A percentile compares a stretch with the other conserved stretches of the same genome.
phyloP scores from a whole-genome alignment of 2,888 invertebrate species.

The Drosophila merina region DNA sequence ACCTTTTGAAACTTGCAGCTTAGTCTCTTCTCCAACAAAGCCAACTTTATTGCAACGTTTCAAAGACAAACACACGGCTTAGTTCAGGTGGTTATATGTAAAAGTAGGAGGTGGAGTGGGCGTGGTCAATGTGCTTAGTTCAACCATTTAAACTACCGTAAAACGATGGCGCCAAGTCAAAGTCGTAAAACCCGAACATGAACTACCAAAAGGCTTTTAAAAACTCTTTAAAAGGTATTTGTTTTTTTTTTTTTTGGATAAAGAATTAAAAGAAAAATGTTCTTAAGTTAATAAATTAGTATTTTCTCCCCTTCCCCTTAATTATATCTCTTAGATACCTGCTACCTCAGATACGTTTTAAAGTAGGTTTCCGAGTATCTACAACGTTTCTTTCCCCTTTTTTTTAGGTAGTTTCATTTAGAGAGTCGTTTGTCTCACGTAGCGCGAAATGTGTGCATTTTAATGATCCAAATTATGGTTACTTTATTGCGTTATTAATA shows the following conservation, averaged over 20 bases:
- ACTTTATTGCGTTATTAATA: constrained; percentile 77
- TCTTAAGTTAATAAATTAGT: not conserved
- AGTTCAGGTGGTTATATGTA: not conserved
- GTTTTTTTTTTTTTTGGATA: not conserved
- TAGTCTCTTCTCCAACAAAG: too few relatives aligned
- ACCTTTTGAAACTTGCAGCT: constrained; percentile 1
- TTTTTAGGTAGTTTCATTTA: constrained; percentile 19
- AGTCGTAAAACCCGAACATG: constrained; percentile 52
- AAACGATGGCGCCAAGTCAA: constrained; percentile 39
- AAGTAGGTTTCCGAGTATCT: constrained; percentile 12
- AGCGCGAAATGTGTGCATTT: constrained; percentile 74
- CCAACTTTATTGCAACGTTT: constrained; percentile 21
- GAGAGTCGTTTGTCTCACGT: constrained; percentile 51
- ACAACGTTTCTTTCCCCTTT: constrained; percentile 5
- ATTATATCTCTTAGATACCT: not conserved
- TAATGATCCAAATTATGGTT: constrained; percentile 76
- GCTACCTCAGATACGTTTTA: constrained; percentile 11
- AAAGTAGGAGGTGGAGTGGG: constrained; percentile 21
- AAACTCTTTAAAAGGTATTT: constrained; percentile 9
- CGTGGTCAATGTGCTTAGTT: constrained; percentile 34
- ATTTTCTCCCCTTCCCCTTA: not conserved
- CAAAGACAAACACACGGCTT: constrained; percentile 10
- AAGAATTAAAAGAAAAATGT: not conserved
- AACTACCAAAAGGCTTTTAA: constrained; percentile 37
- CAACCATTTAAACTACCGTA: constrained; percentile 24